Base-by-base conservation (phyloP, 2,113 vertebrate genomes). In the Pelecanoides urinatrix region DNA sequence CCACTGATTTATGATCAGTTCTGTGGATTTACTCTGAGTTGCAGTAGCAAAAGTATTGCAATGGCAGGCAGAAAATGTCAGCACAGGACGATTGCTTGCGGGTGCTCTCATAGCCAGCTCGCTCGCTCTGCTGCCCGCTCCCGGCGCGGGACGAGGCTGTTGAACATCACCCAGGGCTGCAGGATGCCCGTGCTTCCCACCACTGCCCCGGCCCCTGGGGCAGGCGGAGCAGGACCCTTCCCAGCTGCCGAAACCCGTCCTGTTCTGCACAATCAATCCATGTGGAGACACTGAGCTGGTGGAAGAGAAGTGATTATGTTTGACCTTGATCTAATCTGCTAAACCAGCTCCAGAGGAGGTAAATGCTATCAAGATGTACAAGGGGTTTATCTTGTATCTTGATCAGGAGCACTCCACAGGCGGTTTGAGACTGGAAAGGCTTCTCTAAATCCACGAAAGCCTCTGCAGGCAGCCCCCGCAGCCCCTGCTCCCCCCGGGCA, bases 191-290 rank as follows among this genome's bases (percentile, higher is more conserved):
- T 2, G 50, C 5, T 76, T n/a, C 49, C 44, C 8, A 1, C 25
- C 34, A 32, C 29, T 2, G 0, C 17, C 53, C 61, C 2, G 0
- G 9, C 25, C 44, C 27, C 7, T 1, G 1, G 59, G 11, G 16
- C 61, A 6, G 22, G 29, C 1, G 2, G n/a, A 73, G 27, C 30
- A 67, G 36, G 52, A 62, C 17, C 26, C 36, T 70, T 38, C 38
- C 27, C 5, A 1, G 34, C 45, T 49, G 38, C 74, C 1, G 0
- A 53, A 92, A 67, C 14, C 73, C 73, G 17, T 27, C 62, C 68
- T 42, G 83, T 16, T 44, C 72, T 15, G 7, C 55, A 16, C 66
- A 18, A 34, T 14, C 0, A 6, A 44, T 44, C 5, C 19, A 3
- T 18, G 18, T 0, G 0, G 76, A 65, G 56, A 16, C 23, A 27